Evolutionary conservation across 2,888 invertebrate species (phyloP).

Genomic region (Drosophila koepferae): DNA sequence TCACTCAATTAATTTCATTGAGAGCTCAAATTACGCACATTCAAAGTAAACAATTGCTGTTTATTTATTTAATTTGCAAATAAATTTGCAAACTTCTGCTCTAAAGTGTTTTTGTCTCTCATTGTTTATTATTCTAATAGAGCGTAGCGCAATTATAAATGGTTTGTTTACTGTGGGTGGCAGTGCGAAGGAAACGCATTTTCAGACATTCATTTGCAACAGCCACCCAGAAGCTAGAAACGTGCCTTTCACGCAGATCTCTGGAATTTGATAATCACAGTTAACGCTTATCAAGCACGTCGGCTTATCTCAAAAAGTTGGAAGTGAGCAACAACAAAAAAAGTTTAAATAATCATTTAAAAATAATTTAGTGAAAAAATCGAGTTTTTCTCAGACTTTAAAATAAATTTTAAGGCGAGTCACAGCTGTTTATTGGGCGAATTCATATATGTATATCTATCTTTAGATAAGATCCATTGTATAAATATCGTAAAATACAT

Average conservation of each 20-base stretch:
- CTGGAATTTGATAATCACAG: slow-evolving; percentile 31
- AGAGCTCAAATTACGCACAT: slow-evolving; percentile 60
- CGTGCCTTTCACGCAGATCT: slow-evolving; percentile 43
- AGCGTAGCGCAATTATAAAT: slow-evolving; percentile 12
- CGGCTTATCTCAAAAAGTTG: slow-evolving; percentile 32
- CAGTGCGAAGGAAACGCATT: slow-evolving; percentile 16
- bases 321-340: neutral
- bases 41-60: slow-evolving; percentile 49
- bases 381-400: neutral
- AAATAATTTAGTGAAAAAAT: slow-evolving; percentile 3
- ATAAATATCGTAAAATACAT: slow-evolving; percentile 37
- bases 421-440: slow-evolving; percentile 36
- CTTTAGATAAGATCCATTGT: slow-evolving; percentile 61
- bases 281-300: slow-evolving; percentile 45
- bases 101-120: slow-evolving; percentile 15
- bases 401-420: slow-evolving; percentile 1
- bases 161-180: slow-evolving; percentile 39
- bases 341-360: neutral
- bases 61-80: slow-evolving; percentile 66
- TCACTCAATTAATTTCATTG: slow-evolving; percentile 56
- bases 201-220: slow-evolving; percentile 15
- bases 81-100: slow-evolving; percentile 28
- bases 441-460: slow-evolving; percentile 2
- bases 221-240: slow-evolving; percentile 20
- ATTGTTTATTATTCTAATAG: slow-evolving; percentile 33